A percentile compares a stretch with the other conserved stretches of the same genome.
Conservation (phyloP, 2,113 vertebrate genomes). For the Rostratula benghalensis region DNA sequence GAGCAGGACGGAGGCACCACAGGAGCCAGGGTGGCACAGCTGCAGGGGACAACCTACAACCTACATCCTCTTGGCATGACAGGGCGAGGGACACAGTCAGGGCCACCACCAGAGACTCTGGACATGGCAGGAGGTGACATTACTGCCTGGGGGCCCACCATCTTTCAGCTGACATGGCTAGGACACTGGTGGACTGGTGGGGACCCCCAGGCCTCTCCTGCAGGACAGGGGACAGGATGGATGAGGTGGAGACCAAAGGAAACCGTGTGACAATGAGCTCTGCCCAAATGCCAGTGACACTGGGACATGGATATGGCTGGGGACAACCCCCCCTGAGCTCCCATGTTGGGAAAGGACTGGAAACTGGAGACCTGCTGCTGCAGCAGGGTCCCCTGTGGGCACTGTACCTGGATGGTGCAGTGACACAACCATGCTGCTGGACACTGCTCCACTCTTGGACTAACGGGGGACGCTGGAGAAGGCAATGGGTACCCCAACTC, state of each 20-base stretch:
- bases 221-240: neutral
- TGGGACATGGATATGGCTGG: neutral
- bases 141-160: neutral
- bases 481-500: neutral
- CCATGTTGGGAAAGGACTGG: neutral
- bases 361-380: neutral
- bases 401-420: fast-evolving
- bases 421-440: neutral
- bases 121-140: neutral
- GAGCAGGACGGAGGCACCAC: neutral
- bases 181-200: neutral
- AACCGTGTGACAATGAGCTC: neutral
- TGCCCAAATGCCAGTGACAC: neutral
- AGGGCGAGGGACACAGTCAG: neutral
- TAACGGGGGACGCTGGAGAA: neutral
- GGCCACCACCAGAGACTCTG: neutral
- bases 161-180: neutral
- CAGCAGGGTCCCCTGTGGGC: neutral
- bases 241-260: neutral
- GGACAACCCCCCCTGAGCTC: neutral
- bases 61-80: fast-evolving
- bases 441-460: neutral
- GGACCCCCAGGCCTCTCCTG: neutral
- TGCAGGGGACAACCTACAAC: neutral
- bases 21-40: neutral